phyloP scores from a whole-genome alignment of 2,797 vertebrate species.

The Hippoglossus hippoglossus region DNA sequence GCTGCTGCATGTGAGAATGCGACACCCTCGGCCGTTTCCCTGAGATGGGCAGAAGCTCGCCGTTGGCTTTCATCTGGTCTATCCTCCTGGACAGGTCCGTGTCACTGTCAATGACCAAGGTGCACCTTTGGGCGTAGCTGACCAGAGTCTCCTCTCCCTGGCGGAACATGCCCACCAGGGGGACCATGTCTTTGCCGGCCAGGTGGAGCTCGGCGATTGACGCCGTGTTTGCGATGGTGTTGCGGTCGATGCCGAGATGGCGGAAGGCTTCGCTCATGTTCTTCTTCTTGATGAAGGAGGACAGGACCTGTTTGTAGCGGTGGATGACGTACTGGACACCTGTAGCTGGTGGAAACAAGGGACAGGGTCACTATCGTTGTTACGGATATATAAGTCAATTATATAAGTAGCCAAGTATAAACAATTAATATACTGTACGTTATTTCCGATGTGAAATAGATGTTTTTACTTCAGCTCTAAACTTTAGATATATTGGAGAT shows the following conservation, averaged over 20 bases:
- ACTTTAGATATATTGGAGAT: too few species aligned
- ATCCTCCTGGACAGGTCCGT: constrained; percentile 72
- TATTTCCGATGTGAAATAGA: too few species aligned
- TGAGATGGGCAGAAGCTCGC: constrained; percentile 79
- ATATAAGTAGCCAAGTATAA: too few species aligned
- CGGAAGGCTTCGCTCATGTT: constrained; percentile 84
- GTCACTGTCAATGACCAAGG: constrained; percentile 78
- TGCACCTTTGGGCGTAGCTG: constrained; percentile 79
- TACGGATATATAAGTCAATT: too few species aligned
- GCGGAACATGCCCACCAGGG: constrained; percentile 76
- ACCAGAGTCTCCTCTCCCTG: constrained; percentile 82
- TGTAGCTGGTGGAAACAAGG: constrained; percentile 67
- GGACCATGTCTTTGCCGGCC: constrained; percentile 75
- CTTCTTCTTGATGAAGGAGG: constrained; percentile 82
- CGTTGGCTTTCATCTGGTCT: constrained; percentile 80
- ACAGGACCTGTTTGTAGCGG: constrained; percentile 83
- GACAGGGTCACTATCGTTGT: not conserved
- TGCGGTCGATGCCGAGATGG: constrained; percentile 80
- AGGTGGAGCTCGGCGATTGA: constrained; percentile 81
- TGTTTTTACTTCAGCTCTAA: too few species aligned
- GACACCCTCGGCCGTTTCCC: constrained; percentile 65
- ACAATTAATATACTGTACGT: too few species aligned
- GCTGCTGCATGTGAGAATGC: constrained; percentile 65
- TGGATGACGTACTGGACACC: constrained; percentile 84
- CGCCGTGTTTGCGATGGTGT: constrained; percentile 83